Evolutionary conservation across 1,140 invertebrate genomes (phyloP).

Genomic region (Drosophila ananassae): DNA sequence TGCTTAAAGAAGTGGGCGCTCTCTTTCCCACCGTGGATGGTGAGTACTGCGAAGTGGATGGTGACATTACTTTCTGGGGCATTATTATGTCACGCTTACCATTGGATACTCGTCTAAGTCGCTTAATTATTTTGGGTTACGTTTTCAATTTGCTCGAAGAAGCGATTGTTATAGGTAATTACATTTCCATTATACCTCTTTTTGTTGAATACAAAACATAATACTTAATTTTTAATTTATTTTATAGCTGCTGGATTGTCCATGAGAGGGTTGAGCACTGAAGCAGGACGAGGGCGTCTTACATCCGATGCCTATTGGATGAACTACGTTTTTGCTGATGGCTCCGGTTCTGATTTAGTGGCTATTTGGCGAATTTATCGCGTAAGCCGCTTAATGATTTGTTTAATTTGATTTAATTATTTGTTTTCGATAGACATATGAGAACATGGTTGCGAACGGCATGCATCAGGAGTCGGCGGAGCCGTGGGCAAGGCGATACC

Average conservation of each 20-base stretch:
- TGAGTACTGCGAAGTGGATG: slow-evolving; percentile 88
- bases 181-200: neutral
- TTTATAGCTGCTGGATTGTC: slow-evolving; percentile 90
- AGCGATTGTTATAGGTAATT: slow-evolving; percentile 93
- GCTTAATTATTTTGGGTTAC: slow-evolving; percentile 94
- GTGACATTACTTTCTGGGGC: slow-evolving; percentile 95
- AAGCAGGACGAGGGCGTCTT: slow-evolving; percentile 74
- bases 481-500: slow-evolving; percentile 89
- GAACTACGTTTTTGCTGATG: slow-evolving; percentile 92
- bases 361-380: slow-evolving; percentile 92
- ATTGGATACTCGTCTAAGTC: slow-evolving; percentile 91
- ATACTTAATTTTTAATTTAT: slow-evolving; percentile 10
- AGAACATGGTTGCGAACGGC: slow-evolving; percentile 51
- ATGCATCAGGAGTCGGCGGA: slow-evolving; percentile 27
- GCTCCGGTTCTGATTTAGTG: slow-evolving; percentile 93
- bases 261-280: slow-evolving; percentile 90
- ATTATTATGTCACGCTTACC: slow-evolving; percentile 92
- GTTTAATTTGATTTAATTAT: neutral
- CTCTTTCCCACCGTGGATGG: slow-evolving; percentile 87
- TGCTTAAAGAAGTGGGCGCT: slow-evolving; percentile 93
- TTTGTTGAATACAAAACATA: neutral
- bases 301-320: slow-evolving; percentile 90
- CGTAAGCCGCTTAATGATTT: slow-evolving; percentile 83
- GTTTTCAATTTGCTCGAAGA: slow-evolving; percentile 94
- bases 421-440: slow-evolving; percentile 31